Evolutionary conservation across 2,888 invertebrate genomes (phyloP), one percentile per base, ranked within the genome.

Genomic region (Griposia aprilina): DNA sequence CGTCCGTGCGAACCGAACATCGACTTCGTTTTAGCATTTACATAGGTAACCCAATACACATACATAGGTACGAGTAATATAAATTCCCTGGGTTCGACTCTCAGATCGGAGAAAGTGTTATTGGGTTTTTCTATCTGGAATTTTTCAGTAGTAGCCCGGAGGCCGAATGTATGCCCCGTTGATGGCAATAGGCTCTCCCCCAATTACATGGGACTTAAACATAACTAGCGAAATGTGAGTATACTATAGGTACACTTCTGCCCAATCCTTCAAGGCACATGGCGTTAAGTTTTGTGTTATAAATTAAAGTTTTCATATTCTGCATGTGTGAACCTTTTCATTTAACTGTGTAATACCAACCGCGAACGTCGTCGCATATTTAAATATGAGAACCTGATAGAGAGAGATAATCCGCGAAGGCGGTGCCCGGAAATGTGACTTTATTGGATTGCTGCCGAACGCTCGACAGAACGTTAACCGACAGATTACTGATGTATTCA

Each of bases 401-500:
- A 81, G 70, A 67, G 57, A 81, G 70, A 84, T 81, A 76, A 84
- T 84, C 74, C 73, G n/a, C 60, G 69, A 66, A 66, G 52, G 52
- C 70, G 60, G 60, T 48, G 69, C 23, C 23, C 26, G 30, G 55
- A 84, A 70, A 84, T 67, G n/a, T 76, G 62, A 78, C 72, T 73
- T 83, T 84, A 86, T 86, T 86, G 74, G 69, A 86, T 88, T 85
- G 72, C 62, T 57, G 69, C 65, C 52, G 74, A 83, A 76, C 20
- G 59, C 78, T 87, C 69, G 72, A 81, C 81, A 36, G 75, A 84
- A 80, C 72, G 80, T 78, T 83, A 76, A 85, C 80, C 77, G 68
- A 57, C 77, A 80, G 78, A 86, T 86, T 84, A 80, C 79, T 90
- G 85, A 90, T 90, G 84, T 90, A 91, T 92, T 90, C 89, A 89